Evolutionary conservation across 2,113 vertebrate genomes (phyloP).

Genomic region (Psophia crepitans): DNA sequence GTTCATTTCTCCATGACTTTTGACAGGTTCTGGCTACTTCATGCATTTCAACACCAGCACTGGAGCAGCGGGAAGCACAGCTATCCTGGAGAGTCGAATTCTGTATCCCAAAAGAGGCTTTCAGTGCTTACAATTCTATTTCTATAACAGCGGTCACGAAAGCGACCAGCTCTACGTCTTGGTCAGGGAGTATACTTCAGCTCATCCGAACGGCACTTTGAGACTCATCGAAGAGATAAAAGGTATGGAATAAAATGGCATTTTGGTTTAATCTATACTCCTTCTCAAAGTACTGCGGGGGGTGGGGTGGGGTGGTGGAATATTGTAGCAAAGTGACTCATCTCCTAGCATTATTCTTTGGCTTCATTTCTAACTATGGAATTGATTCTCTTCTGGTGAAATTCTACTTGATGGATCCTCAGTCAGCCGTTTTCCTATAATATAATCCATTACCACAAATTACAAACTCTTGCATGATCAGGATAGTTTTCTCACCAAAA

Average conservation of each 20-base stretch:
- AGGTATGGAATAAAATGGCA: constrained; percentile 67
- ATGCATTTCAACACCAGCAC: constrained; percentile 84
- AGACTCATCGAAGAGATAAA: constrained; percentile 74
- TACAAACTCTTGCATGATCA: background rate
- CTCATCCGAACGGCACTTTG: constrained; percentile 65
- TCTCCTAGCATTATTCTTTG: background rate
- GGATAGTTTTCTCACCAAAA: background rate
- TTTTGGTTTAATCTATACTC: background rate
- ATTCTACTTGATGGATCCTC: background rate
- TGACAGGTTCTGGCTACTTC: constrained; percentile 85
- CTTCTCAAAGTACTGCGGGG: background rate
- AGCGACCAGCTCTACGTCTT: constrained; percentile 76
- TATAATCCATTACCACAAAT: background rate
- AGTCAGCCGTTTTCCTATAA: background rate
- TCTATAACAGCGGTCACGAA: constrained; percentile 78
- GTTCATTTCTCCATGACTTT: background rate
- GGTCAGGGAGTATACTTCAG: constrained; percentile 78
- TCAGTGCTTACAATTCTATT: constrained; percentile 93
- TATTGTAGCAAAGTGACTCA: background rate
- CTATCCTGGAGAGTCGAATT: constrained; percentile 82
- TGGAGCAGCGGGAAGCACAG: constrained; percentile 57
- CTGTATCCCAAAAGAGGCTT: constrained; percentile 85
- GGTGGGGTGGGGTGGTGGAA: background rate
- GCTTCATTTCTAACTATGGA: background rate
- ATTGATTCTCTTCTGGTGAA: background rate